Evolutionary conservation across 2,797 vertebrate species (phyloP), one percentile per base, ranked within the genome.

Genomic region (Sebastes vulpes): DNA sequence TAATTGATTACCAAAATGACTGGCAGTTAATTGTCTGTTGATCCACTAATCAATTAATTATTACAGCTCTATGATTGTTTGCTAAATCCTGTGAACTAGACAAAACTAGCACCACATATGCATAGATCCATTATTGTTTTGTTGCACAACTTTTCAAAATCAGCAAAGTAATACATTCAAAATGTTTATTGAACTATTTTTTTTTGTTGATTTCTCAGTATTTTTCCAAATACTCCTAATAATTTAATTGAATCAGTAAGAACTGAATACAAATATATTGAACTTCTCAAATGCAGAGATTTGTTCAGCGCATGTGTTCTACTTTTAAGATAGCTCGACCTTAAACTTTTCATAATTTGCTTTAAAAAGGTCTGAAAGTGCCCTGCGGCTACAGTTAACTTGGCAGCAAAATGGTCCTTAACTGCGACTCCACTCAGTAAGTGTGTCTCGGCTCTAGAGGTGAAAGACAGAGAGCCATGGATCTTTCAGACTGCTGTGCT

Each of bases 401-500:
- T 81, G 73, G 75, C 75, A 80, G 63, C 86, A 75, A 75, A 79
- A 77, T 31, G 57, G 58, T 38, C 79, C 16, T 88, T 85, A 84
- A 85, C 71, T 78, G 74, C 4, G 21, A 65, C 83, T 68, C 61
- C 66, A 8, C 78, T 82, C 83, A 16, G 29, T 70, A 50, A 77
- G 72, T 75, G 81, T 76, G 77, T 70, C 74, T 90, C 42, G 66
- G 65, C 77, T 92, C 71, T 29, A 21, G 86, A 87, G 87, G 85
- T 89, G 85, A 88, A 83, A 79, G 81, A 79, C 86, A 25, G 71
- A 65, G 75, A 87, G 89, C 48, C 16, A 60, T 78, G 90, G 77
- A 82, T 90, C 88, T 84, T 78, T 86, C 68, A 50, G 84, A 84
- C 84, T 73, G 79, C 72, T 58, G 69, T 67, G 84, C 92, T 94